A percentile compares a stretch with the other conserved stretches of the same genome.
phyloP scores from a whole-genome alignment of 2,113 vertebrate genomes.

The Pyrgilauda ruficollis region DNA sequence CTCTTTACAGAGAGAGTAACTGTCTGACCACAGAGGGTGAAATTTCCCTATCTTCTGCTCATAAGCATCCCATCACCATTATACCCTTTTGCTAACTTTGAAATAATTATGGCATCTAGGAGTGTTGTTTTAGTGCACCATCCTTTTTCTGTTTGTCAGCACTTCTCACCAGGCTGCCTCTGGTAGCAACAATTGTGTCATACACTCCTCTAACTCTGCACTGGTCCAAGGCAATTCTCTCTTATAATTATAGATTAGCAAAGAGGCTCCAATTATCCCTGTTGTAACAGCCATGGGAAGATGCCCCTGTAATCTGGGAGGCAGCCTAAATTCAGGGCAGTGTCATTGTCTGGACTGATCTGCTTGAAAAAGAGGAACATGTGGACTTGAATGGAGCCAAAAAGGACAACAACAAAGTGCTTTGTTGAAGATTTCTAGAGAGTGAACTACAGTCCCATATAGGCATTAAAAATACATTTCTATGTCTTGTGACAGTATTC shows the following conservation, averaged over 20 bases:
- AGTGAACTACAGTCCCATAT: not conserved
- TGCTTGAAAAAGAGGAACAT: not conserved
- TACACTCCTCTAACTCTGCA: not conserved
- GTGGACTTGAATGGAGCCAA: not conserved
- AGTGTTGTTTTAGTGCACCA: conserved; percentile 21
- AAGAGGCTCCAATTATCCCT: conserved; percentile 33
- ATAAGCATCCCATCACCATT: not conserved
- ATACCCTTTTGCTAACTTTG: not conserved
- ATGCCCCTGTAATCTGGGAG: not conserved
- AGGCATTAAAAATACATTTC: not conserved
- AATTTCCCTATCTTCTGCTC: not conserved
- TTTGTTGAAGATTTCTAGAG: not conserved
- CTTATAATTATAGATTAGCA: conserved; percentile 48
- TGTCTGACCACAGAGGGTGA: not conserved
- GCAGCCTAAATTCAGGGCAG: not conserved
- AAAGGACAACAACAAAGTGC: not conserved
- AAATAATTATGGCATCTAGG: conserved; percentile 37
- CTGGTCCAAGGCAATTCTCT: conserved; percentile 18
- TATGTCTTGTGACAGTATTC: not conserved
- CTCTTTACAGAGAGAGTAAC: not conserved
- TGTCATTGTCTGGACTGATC: not conserved
- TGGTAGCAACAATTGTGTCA: conserved; percentile 16
- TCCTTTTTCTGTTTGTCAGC: conserved; percentile 36
- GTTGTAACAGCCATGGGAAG: conserved; percentile 10
- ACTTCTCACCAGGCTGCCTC: conserved; percentile 12